Conservation (phyloP, 2,888 invertebrate species). For the Athalia rosae region DNA sequence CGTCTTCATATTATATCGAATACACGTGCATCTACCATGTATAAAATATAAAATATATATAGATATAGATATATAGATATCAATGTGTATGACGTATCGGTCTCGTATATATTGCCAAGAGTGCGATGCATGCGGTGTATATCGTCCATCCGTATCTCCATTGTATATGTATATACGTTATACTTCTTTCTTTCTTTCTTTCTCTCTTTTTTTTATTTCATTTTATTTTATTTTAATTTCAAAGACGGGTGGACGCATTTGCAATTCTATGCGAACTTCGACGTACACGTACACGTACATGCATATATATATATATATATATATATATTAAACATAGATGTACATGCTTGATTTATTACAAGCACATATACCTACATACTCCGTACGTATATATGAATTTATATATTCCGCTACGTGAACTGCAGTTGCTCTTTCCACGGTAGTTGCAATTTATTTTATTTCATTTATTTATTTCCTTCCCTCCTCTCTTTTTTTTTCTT, state of each 20-base stretch:
- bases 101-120: slow-evolving; percentile 48
- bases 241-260: slow-evolving; percentile 72
- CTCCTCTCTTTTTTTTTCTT: too few relatives aligned
- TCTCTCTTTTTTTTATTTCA: slow-evolving; percentile 30
- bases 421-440: background rate
- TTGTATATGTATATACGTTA: slow-evolving; percentile 34
- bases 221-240: slow-evolving; percentile 63
- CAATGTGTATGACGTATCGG: slow-evolving; percentile 45
- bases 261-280: slow-evolving; percentile 73
- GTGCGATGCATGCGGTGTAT: slow-evolving; percentile 10
- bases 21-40: too few relatives aligned
- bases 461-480: too few relatives aligned
- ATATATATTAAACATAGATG: background rate
- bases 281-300: slow-evolving; percentile 54
- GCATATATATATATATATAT: background rate
- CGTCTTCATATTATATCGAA: too few relatives aligned
- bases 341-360: slow-evolving; percentile 32
- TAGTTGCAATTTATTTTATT: too few relatives aligned
- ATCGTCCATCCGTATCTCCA: background rate
- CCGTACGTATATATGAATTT: background rate
- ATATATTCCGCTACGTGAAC: background rate
- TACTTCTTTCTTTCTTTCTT: slow-evolving; percentile 21
- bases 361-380: too few relatives aligned
- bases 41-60: too few relatives aligned
- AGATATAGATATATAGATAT: too few relatives aligned